These are phyloP conservation scores for Pinna nobilis DNA, from an alignment of 1,140 invertebrate genomes.

Conservation along the genomic window DNA sequence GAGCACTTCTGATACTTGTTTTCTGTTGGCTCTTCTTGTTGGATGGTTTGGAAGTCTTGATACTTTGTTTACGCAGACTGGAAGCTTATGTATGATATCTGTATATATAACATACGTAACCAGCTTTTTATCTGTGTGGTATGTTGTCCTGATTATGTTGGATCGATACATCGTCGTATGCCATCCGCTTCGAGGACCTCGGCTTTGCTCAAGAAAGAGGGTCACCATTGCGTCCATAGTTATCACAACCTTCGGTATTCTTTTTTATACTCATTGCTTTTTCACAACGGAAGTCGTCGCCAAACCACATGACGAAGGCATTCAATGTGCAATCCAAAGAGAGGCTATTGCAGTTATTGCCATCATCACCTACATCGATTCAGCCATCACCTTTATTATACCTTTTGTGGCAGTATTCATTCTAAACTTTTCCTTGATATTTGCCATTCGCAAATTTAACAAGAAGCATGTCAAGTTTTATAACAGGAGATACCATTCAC, in stretches of 20 bases:
- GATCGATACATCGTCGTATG: constrained; percentile 72
- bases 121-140: constrained; percentile 72
- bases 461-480: constrained; percentile 34
- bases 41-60: constrained; percentile 78
- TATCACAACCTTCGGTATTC: constrained; percentile 49
- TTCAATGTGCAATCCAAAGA: constrained; percentile 28
- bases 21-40: constrained; percentile 75
- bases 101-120: constrained; percentile 68
- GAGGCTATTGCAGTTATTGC: constrained; percentile 70
- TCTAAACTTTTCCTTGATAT: constrained; percentile 74
- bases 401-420: constrained; percentile 78
- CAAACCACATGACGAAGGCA: constrained; percentile 12
- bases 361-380: constrained; percentile 78
- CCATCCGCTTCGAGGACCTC: constrained; percentile 65
- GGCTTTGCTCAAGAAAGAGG: constrained; percentile 62
- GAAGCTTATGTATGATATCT: constrained; percentile 61
- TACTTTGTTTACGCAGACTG: constrained; percentile 8
- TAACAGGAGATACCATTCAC: constrained; percentile 19
- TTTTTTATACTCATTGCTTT: constrained; percentile 63
- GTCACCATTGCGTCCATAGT: constrained; percentile 39
- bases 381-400: constrained; percentile 76
- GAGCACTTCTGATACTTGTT: constrained; percentile 78
- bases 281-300: constrained; percentile 40
- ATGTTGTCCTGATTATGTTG: constrained; percentile 72
- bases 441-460: constrained; percentile 48